phyloP scores from a whole-genome alignment of 2,888 invertebrate species.

The Augochlorella aurata region DNA sequence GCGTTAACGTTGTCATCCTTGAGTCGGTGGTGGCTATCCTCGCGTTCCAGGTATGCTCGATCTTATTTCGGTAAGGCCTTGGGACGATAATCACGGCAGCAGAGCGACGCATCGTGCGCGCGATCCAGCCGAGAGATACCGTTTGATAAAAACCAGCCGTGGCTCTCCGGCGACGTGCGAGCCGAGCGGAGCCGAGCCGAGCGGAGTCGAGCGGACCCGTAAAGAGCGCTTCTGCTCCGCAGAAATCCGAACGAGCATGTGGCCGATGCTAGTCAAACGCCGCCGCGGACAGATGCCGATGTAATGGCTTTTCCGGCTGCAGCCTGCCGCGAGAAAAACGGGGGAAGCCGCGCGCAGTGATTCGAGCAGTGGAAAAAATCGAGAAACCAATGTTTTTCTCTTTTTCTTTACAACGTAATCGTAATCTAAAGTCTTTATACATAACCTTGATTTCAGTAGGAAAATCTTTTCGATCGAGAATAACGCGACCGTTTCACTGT shows the following conservation, averaged over 20 bases:
- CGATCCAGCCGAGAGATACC: slow-evolving; percentile 24
- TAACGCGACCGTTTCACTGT: slow-evolving; percentile 24
- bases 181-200: background rate
- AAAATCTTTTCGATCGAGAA: too few species aligned
- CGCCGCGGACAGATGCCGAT: slow-evolving; percentile 28
- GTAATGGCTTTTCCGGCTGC: slow-evolving; percentile 41
- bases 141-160: slow-evolving; percentile 34
- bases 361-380: too few species aligned
- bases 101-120: background rate
- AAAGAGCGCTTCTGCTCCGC: slow-evolving; percentile 25
- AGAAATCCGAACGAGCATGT: slow-evolving; percentile 12
- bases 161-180: background rate
- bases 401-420: too few species aligned
- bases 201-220: background rate
- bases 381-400: too few species aligned
- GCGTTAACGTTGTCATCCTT: slow-evolving; percentile 42
- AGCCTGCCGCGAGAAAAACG: slow-evolving; percentile 17
- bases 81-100: slow-evolving; percentile 29
- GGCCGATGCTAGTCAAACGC: slow-evolving; percentile 36
- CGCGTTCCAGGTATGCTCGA: slow-evolving; percentile 6
- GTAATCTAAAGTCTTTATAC: too few species aligned
- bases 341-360: background rate
- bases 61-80: slow-evolving; percentile 40
- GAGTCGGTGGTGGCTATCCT: slow-evolving; percentile 26
- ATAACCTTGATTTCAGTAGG: too few species aligned